A percentile compares a stretch with the other conserved stretches of the same genome.
Conservation (phyloP, 2,797 vertebrate genomes). For the Sardinella longiceps region DNA sequence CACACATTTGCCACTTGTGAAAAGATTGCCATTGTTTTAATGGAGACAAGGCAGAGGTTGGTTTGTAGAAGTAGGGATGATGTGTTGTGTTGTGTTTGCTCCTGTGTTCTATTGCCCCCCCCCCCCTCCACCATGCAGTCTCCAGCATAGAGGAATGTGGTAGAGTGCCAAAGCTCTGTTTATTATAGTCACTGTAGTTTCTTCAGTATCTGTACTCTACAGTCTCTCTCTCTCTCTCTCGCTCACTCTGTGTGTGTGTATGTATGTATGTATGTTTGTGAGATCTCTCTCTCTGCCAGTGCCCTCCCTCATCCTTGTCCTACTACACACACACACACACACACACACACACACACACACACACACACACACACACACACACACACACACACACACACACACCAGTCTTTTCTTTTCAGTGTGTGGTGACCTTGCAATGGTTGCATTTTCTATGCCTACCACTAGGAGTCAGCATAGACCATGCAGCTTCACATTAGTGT, state of each 20-base stretch:
- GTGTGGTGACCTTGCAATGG: not conserved
- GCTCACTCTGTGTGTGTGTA: too few relatives aligned
- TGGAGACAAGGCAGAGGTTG: not conserved
- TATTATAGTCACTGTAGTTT: not conserved
- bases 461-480: slow-evolving; percentile 52
- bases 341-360: too few relatives aligned
- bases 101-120: slow-evolving; percentile 51
- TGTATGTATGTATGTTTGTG: not conserved
- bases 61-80: not conserved
- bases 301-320: too few relatives aligned
- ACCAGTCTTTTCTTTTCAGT: too few relatives aligned
- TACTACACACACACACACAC: too few relatives aligned
- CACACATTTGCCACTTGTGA: too few relatives aligned
- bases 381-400: too few relatives aligned
- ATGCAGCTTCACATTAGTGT: not conserved
- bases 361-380: too few relatives aligned
- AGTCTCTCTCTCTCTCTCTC: too few relatives aligned
- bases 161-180: slow-evolving; percentile 31
- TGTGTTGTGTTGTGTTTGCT: slow-evolving; percentile 30
- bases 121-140: slow-evolving; percentile 57
- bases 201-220: too few relatives aligned
- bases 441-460: slow-evolving; percentile 31
- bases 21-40: too few relatives aligned
- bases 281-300: not conserved
- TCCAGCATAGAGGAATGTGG: slow-evolving; percentile 61